A percentile compares a stretch with the other conserved stretches of the same genome.
These are phyloP conservation scores for Fistularia tabacaria DNA, from an alignment of 2,797 vertebrate species.

Conservation along the genomic window DNA sequence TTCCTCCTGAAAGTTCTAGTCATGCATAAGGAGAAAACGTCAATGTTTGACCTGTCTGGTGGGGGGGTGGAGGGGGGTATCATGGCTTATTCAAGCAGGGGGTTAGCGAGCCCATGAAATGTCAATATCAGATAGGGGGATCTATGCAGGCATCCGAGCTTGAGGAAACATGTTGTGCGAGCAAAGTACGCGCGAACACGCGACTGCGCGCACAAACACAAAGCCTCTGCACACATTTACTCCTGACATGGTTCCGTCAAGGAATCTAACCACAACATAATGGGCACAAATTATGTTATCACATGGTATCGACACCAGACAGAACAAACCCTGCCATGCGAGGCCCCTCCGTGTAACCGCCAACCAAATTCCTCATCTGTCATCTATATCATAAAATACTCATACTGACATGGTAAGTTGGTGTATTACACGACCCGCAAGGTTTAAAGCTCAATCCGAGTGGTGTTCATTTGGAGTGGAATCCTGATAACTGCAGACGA, in stretches of 20 bases:
- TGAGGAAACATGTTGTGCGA: constrained; percentile 6
- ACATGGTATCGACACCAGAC: background rate
- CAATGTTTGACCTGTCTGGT: too few relatives aligned
- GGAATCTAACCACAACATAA: background rate
- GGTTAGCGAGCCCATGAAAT: constrained; percentile 56
- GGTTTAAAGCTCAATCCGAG: too few relatives aligned
- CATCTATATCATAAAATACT: too few relatives aligned
- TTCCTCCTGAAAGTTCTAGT: constrained; percentile 12
- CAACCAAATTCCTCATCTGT: too few relatives aligned
- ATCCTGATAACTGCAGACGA: too few relatives aligned
- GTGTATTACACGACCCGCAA: too few relatives aligned
- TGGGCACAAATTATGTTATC: constrained; percentile 3
- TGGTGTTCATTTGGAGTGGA: too few relatives aligned
- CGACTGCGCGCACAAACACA: constrained; percentile 11
- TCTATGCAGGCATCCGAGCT: constrained; percentile 34
- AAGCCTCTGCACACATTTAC: background rate
- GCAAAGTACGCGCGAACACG: constrained; percentile 15
- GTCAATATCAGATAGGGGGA: constrained; percentile 54
- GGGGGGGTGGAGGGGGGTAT: too few relatives aligned
- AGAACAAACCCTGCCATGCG: background rate
- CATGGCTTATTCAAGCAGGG: constrained; percentile 22
- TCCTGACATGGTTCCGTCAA: background rate
- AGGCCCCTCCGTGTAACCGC: background rate
- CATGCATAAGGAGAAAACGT: too few relatives aligned
- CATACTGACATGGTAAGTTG: too few relatives aligned